Evolutionary conservation across 1,140 invertebrate species (phyloP).

Genomic region (Pseudomyrmex flavicornis): DNA sequence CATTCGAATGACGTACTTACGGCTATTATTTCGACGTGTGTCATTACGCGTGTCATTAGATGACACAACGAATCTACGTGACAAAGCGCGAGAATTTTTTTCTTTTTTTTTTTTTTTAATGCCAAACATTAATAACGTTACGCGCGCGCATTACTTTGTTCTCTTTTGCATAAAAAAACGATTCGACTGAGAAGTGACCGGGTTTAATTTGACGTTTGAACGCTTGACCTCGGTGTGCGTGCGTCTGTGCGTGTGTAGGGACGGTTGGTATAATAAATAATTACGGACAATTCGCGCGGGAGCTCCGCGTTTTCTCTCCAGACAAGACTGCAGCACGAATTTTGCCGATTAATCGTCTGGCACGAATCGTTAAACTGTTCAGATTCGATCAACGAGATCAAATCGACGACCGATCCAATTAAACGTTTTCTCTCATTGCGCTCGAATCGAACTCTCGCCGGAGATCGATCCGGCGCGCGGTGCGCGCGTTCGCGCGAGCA

Average conservation of each 20-base stretch:
- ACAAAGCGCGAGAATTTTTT: neutral
- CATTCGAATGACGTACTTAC: neutral
- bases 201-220: constrained; percentile 44
- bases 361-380: constrained; percentile 65
- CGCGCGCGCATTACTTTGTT: constrained; percentile 8
- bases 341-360: constrained; percentile 64
- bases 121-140: constrained; percentile 17
- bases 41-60: constrained; percentile 14
- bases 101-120: constrained; percentile 23
- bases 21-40: neutral
- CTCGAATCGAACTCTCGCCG: constrained; percentile 49
- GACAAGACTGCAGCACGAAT: constrained; percentile 58
- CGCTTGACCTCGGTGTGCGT: constrained; percentile 28
- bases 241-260: constrained; percentile 19
- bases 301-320: constrained; percentile 42
- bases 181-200: constrained; percentile 42
- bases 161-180: constrained; percentile 40
- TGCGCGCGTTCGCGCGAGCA: neutral
- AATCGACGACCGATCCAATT: constrained; percentile 68
- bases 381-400: constrained; percentile 68
- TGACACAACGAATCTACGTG: neutral
- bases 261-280: constrained; percentile 57
- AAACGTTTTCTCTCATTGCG: constrained; percentile 64
- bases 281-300: constrained; percentile 46
- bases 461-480: constrained; percentile 44